Evolutionary conservation across 2,113 vertebrate species (phyloP).

Genomic region (Vidua chalybeata): DNA sequence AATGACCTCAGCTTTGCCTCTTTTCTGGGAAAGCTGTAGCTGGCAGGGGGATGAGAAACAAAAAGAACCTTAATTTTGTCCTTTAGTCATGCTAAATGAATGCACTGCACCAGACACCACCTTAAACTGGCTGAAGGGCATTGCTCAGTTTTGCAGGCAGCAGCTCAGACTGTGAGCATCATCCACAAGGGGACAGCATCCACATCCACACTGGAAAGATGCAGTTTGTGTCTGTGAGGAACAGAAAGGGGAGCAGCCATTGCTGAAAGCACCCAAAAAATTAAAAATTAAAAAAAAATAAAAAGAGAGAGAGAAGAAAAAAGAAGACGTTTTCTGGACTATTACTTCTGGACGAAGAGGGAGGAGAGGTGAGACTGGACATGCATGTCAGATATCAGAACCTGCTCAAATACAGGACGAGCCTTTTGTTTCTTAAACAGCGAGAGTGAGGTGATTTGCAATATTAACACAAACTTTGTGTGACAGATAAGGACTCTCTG

Average conservation of each 20-base stretch:
- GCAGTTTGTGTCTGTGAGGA: background rate
- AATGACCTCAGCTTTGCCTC: background rate
- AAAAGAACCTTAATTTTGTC: background rate
- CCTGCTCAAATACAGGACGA: background rate
- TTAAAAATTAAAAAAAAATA: no score
- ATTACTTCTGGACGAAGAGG: background rate
- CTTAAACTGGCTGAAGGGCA: background rate
- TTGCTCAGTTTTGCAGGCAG: background rate
- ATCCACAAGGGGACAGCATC: slow-evolving; percentile 59
- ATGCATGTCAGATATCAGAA: background rate
- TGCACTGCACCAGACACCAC: background rate
- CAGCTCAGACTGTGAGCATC: background rate
- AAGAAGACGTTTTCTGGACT: background rate
- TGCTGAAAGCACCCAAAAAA: background rate
- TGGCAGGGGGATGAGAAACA: background rate
- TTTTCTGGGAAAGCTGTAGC: slow-evolving; percentile 10
- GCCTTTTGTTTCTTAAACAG: background rate
- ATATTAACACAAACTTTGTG: background rate
- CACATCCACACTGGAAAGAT: slow-evolving; percentile 17
- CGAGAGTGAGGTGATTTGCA: background rate
- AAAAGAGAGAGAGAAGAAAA: background rate
- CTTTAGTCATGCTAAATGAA: background rate
- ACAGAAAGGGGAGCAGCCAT: slow-evolving; percentile 12
- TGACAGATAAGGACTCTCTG: background rate
- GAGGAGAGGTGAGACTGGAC: background rate